Conservation (phyloP, 2,797 vertebrate species). For the Coregonus sp. region DNA sequence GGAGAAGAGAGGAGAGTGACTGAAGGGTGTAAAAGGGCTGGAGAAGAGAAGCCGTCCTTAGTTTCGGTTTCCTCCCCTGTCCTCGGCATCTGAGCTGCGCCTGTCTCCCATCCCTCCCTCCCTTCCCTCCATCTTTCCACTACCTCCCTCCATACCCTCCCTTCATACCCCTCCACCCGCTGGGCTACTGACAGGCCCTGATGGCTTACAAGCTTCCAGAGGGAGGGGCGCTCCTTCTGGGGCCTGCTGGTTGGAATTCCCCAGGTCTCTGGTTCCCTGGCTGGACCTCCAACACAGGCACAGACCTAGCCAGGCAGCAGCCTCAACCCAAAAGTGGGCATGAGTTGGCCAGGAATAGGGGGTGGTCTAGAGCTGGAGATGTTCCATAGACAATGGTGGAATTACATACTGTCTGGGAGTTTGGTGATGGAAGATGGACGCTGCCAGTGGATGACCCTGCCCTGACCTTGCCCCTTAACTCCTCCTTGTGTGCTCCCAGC, state of each 20-base stretch:
- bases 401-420: background rate
- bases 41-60: background rate
- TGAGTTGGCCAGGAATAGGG: background rate
- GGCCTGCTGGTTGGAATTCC: background rate
- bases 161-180: conserved; percentile 21
- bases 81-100: background rate
- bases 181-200: conserved; percentile 44
- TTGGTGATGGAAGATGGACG: background rate
- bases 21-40: background rate
- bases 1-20: background rate
- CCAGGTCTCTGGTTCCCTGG: background rate
- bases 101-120: conserved; percentile 39
- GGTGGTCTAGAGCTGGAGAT: background rate
- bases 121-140: conserved; percentile 36
- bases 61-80: background rate
- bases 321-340: background rate
- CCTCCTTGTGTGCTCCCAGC: conserved; percentile 7
- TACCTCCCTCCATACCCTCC: conserved; percentile 15
- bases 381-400: background rate
- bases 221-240: background rate
- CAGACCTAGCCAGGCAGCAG: background rate
- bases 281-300: background rate
- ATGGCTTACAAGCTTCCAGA: conserved; percentile 38
- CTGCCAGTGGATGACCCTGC: background rate
- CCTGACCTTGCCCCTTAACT: conserved; percentile 1